Percentiles rank a stretch among this genome's conserved stretches.
phyloP scores from a whole-genome alignment of 30 jellyfish, hydroid and myxozoan species.

The Pelagia noctiluca region DNA sequence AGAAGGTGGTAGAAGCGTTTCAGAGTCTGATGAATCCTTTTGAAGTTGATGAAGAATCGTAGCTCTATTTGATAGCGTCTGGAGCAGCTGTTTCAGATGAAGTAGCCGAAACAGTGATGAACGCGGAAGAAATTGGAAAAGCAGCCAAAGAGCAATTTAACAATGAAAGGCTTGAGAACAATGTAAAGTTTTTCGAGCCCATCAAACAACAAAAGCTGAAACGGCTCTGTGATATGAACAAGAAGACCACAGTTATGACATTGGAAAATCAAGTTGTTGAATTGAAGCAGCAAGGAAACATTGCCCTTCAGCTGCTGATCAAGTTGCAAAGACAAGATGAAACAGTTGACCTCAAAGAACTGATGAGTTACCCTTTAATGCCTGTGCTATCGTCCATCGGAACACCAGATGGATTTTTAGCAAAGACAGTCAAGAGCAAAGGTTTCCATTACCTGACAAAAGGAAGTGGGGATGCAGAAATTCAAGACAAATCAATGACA shows the following conservation, averaged over 20 bases:
- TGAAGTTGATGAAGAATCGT: not conserved
- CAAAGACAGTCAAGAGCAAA: conserved; percentile 20
- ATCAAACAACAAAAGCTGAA: conserved; percentile 26
- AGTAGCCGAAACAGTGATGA: conserved; percentile 26
- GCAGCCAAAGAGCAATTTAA: conserved; percentile 28
- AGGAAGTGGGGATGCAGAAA: conserved; percentile 4
- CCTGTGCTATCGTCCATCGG: conserved; percentile 33
- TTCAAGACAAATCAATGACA: conserved; percentile 9
- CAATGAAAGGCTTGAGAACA: conserved; percentile 15
- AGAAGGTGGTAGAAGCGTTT: conserved; percentile 3
- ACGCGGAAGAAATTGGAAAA: conserved; percentile 26
- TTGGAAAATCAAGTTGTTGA: conserved; percentile 2
- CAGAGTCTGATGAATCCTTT: not conserved
- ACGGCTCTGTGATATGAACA: conserved; percentile 23
- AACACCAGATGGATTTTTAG: conserved; percentile 26
- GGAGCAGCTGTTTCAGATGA: conserved; percentile 43
- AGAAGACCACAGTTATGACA: not conserved
- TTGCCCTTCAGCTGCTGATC: not conserved
- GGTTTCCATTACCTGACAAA: conserved; percentile 18
- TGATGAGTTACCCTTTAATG: conserved; percentile 20
- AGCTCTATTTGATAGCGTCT: conserved; percentile 28
- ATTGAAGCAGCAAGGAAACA: conserved; percentile 16
- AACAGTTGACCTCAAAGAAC: not conserved
- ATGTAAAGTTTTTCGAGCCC: conserved; percentile 16
- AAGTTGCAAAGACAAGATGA: conserved; percentile 8